Base-by-base conservation (phyloP, 2,113 vertebrate species). In the Grammomys surdaster region DNA sequence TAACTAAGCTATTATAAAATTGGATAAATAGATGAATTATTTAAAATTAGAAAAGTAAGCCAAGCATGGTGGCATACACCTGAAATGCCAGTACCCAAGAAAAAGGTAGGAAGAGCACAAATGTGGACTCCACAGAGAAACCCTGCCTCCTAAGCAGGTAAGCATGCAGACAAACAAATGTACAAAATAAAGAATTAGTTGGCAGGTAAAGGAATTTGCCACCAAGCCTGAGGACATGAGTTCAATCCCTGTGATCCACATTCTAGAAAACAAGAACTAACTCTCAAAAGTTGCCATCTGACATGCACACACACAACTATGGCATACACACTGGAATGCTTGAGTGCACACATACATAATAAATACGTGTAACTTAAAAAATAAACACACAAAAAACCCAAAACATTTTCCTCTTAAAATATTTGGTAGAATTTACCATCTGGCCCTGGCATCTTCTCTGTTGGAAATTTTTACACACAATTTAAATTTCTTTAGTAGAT, bases 11-110 rank as follows among this genome's bases (percentile, higher is more conserved):
- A 78, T 60, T 75, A 63, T 63, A 65, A 85, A 65, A 9, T 12
- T 73, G 48, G n/a, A 76, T 67, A 87, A 77, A 51, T 63, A 76
- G 33, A 75, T 60, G 5, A 77, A 56, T 69, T 87, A 56, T 56
- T 56, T 56, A 77, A 87, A 93, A 87, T 67, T 87, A 51, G 85
- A 93, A 91, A 78, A 77, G 22, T 40, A 86, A 93, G 36, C 26
- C 16, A 13, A 17, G 22, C 14, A 5, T 76, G 70, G 43, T 48
- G 22, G 22, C 4, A 13, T 31, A 51, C 2, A 46, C 36, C 28
- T 72, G 7, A 20, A 76, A 63, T 73, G 43, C 56, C 56, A 75
- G 20, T 17, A 75, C 40, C 17, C 22, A 75, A 70, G 9, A 67
- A 31, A 19, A 65, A 75, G 24, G n/a, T 26, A 33, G 12, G 28